Evolutionary conservation across 1,140 invertebrate genomes (phyloP), one percentile per base, ranked within the genome.

Genomic region (Zaprionus africanus): DNA sequence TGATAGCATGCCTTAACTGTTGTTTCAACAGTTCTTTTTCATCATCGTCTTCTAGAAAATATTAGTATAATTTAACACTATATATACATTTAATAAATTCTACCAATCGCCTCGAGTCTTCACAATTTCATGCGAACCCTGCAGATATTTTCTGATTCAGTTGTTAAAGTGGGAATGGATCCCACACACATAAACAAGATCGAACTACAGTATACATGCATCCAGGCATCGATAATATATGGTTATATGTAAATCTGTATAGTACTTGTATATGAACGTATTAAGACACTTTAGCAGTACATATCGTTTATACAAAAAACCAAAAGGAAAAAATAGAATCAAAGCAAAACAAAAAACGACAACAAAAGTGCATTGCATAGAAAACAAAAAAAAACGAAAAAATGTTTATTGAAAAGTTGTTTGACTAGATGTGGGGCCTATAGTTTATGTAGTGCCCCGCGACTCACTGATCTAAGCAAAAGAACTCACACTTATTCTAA

Each of bases 261-360:
- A 78, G 76, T 64, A 61, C 26, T 67, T 24, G 46, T 46, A 79
- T 61, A 71, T 57, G 28, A 36, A 66, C 62, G 36, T 78, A 74
- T 79, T 83, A 76, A 51, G 19, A 59, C 83, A 79, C 65, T 79
- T 63, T 88, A 86, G 84, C 63, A 41, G 69, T 75, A 86, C 84
- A 86, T 86, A 86, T 86, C 83, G 84, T 87, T 70, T 88, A 77
- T 86, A 82, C 79, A 87, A 43, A 70, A 34, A 34, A 2, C 41
- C 17, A 41, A 43, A n/a, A 7, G 2, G 1, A 17, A 46, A 46
- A 46, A 41, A 15, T 9, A 46, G 41, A 34, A 34, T 34, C 31
- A 34, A 34, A 34, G 2, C 31, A 46, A 7, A 17, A 17, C 41
- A 46, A 41, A 41, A 41, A n/a, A n/a, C 15, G 5, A 46, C 38